These are phyloP conservation scores for Urocitellus parryii DNA, from an alignment of 2,113 vertebrate species.

Conservation along the genomic window DNA sequence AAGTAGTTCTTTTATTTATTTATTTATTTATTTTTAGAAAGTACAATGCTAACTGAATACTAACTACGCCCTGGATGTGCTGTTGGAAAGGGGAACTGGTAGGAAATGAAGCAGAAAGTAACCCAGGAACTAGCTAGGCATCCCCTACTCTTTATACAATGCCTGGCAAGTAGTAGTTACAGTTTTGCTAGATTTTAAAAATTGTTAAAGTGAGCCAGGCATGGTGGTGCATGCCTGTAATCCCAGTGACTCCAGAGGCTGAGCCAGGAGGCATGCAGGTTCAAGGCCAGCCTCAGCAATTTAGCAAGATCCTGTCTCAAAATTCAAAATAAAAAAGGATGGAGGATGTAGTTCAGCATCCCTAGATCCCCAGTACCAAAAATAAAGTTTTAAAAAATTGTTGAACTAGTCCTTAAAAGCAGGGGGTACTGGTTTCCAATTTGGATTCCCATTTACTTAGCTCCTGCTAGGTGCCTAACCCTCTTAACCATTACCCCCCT, in stretches of 20 bases:
- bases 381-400: not conserved
- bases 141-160: slow-evolving; percentile 14
- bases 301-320: too few species aligned
- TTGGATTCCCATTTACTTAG: slow-evolving; percentile 46
- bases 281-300: too few species aligned
- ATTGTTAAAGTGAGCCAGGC: not conserved
- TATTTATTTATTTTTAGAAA: not conserved
- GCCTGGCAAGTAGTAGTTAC: not conserved
- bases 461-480: not conserved
- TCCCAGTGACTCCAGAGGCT: too few species aligned
- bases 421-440: slow-evolving; percentile 15
- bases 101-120: not conserved
- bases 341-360: too few species aligned
- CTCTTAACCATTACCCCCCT: slow-evolving; percentile 7
- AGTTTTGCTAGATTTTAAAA: not conserved
- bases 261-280: too few species aligned
- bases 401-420: slow-evolving; percentile 47
- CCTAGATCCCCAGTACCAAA: too few species aligned
- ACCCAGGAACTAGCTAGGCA: not conserved
- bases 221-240: too few species aligned
- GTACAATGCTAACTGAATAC: not conserved
- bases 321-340: too few species aligned
- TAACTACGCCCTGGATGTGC: not conserved
- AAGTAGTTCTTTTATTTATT: not conserved
- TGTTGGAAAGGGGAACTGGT: slow-evolving; percentile 3